These are phyloP conservation scores for Spondyliosoma cantharus DNA, from an alignment of 2,797 vertebrate species.

Conservation along the genomic window DNA sequence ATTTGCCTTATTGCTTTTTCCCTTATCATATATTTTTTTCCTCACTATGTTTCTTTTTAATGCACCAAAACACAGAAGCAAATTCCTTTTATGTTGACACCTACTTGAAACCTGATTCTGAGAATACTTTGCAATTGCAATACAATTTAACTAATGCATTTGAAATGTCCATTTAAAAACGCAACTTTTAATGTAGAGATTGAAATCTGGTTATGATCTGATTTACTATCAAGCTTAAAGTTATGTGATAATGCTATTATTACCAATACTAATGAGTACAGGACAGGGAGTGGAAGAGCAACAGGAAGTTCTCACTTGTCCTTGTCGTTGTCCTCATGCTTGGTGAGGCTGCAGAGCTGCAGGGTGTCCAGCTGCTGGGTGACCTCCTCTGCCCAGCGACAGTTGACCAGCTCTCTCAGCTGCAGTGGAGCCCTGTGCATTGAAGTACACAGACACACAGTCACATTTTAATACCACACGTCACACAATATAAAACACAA, in stretches of 20 bases:
- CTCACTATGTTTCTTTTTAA: not conserved
- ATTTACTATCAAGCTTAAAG: too few relatives aligned
- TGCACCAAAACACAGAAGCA: not conserved
- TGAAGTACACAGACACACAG: constrained; percentile 19
- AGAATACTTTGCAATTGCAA: not conserved
- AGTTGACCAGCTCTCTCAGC: constrained; percentile 96
- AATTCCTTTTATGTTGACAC: not conserved
- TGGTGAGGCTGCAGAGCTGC: constrained; percentile 96
- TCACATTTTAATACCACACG: not conserved
- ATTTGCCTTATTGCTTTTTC: not conserved
- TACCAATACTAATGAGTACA: not conserved
- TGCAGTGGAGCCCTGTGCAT: constrained; percentile 91
- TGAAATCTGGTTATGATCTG: not conserved
- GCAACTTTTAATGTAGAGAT: not conserved
- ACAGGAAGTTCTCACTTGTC: constrained; percentile 88
- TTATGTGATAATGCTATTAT: too few relatives aligned
- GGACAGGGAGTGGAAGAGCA: not conserved
- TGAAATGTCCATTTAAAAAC: not conserved
- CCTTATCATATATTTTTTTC: not conserved
- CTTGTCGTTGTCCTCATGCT: constrained; percentile 98
- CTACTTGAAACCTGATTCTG: not conserved
- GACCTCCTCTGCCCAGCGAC: constrained; percentile 99
- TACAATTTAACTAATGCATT: not conserved
- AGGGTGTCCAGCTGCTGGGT: constrained; percentile 98
- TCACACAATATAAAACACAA: not conserved